Evolutionary conservation across 1,140 invertebrate species (phyloP).

Genomic region (Eriosoma lanigerum): DNA sequence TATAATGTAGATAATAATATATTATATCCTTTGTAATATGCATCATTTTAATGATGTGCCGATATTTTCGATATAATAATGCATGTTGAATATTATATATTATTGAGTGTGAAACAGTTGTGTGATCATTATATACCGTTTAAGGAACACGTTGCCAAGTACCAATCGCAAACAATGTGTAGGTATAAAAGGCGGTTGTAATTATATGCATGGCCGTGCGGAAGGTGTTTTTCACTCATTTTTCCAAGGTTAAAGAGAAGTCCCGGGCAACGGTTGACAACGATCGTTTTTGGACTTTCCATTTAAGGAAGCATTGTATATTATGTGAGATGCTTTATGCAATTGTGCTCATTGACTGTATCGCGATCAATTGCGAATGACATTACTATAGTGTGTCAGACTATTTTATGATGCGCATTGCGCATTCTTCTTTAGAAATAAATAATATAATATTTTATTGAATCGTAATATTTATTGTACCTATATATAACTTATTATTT

Average conservation of each 20-base stretch:
- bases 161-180: constrained; percentile 4
- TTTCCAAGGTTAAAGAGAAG: constrained; percentile 30
- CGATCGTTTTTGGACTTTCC: constrained; percentile 43
- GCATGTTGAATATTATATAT: background rate
- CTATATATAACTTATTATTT: too few species aligned
- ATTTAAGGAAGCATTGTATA: constrained; percentile 11
- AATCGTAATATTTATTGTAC: too few species aligned
- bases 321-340: background rate
- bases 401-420: background rate
- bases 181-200: background rate
- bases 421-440: background rate
- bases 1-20: too few species aligned
- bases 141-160: background rate
- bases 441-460: constrained; percentile 15
- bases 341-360: background rate
- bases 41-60: constrained; percentile 7
- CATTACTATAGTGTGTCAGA: background rate
- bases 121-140: constrained; percentile 2
- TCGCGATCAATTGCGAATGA: background rate
- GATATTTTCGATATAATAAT: background rate
- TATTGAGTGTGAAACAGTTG: background rate
- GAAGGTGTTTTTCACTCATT: constrained; percentile 43
- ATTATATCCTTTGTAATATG: background rate
- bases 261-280: background rate
- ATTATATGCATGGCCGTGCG: constrained; percentile 38